Conservation (phyloP, 2,113 vertebrate species). For the Alouatta palliata region DNA sequence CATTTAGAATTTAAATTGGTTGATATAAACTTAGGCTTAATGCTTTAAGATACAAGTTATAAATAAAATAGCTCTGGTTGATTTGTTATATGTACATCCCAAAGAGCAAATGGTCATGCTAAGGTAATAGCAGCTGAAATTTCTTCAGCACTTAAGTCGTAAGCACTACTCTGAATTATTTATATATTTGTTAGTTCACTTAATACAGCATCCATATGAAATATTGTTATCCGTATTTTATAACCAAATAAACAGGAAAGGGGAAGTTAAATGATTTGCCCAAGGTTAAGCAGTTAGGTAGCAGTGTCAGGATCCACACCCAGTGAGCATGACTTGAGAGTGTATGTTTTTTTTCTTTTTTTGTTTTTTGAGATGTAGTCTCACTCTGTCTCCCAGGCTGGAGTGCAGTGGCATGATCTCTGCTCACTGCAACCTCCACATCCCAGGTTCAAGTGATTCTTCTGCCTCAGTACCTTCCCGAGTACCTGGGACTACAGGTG, state of each 20-base stretch:
- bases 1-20: neutral
- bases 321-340: neutral
- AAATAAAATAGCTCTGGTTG: neutral
- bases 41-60: neutral
- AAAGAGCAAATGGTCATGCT: neutral
- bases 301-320: neutral
- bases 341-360: neutral
- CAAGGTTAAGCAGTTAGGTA: neutral
- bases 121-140: neutral
- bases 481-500: too few species aligned
- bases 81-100: neutral
- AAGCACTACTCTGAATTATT: neutral
- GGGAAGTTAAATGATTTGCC: neutral
- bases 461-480: too few species aligned
- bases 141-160: neutral
- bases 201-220: neutral
- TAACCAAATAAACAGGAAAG: conserved; percentile 41
- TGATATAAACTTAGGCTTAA: neutral
- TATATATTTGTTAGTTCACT: neutral
- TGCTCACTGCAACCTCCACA: too few species aligned
- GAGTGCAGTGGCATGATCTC: too few species aligned
- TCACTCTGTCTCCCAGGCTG: too few species aligned
- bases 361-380: too few species aligned
- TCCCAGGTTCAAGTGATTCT: too few species aligned
- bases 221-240: conserved; percentile 43